These are phyloP conservation scores for Botia almorhae DNA, from an alignment of 2,797 vertebrate genomes.

Conservation along the genomic window DNA sequence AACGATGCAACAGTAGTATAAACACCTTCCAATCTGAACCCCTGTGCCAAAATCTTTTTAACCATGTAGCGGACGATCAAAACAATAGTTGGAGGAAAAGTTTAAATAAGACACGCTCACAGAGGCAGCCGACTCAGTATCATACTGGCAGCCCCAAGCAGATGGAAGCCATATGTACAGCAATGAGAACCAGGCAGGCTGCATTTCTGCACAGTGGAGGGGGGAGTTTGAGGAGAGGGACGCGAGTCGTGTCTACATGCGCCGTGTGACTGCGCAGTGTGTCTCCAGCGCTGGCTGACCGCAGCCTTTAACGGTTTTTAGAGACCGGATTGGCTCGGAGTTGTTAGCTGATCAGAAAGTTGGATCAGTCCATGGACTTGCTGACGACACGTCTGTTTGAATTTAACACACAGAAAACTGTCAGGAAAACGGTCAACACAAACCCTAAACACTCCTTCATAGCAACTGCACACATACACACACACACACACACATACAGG, in stretches of 20 bases:
- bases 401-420: constrained; percentile 53
- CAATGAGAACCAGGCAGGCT: constrained; percentile 50
- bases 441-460: constrained; percentile 41
- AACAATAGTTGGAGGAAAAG: constrained; percentile 52
- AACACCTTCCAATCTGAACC: constrained; percentile 24
- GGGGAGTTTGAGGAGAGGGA: constrained; percentile 27
- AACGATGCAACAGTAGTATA: constrained; percentile 12
- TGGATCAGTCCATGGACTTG: constrained; percentile 37
- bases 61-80: constrained; percentile 16
- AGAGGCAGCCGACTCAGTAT: constrained; percentile 60
- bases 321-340: constrained; percentile 55
- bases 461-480: constrained; percentile 15
- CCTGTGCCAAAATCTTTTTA: constrained; percentile 28
- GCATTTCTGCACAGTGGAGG: constrained; percentile 4
- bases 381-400: constrained; percentile 55
- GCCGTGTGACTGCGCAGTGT: constrained; percentile 29
- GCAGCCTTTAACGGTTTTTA: constrained; percentile 66
- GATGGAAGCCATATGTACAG: constrained; percentile 81
- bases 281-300: constrained; percentile 56
- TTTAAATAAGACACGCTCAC: constrained; percentile 68
- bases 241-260: constrained; percentile 37
- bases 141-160: constrained; percentile 70
- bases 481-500: neutral
- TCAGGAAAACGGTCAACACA: constrained; percentile 40
- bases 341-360: constrained; percentile 53